Base-by-base conservation (phyloP, 2,797 vertebrate species). In the Philypnodon macrostomus region DNA sequence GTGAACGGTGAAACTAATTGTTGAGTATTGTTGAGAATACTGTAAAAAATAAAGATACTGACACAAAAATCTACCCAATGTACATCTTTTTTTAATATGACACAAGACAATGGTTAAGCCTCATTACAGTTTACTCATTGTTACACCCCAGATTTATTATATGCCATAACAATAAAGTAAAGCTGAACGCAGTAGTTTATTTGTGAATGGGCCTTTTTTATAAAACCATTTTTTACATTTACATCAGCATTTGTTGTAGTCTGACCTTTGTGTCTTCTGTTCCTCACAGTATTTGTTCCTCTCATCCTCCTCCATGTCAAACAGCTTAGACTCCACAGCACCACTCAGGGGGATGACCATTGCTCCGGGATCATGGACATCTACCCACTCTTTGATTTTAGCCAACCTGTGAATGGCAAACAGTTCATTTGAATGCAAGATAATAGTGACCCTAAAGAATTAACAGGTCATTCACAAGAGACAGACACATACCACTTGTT, bases 301-400 rank as follows among this genome's bases (percentile, higher is more conserved):
- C 90, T 98, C 96, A 75, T 98, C 95, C 72, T 94, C 93, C 65
- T 87, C 90, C 94, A 97, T 95, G 86, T 99, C 97, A 85, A 91
- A 89, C 77, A 97, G 89, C 77, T 94, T 97, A 70, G 87, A 90
- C 92, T 99, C 97, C 79, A 97, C 61, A 57, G 90, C 88, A 58
- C 97, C 97, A 84, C 97, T 98, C 85, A 99, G 86, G 48, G 97
- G 97, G 83, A 99, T 98, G 81, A 99, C 94, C 89, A 97, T 73
- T 44, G 97, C 90, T 11, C 95, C 93, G 24, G 95, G 94, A 88
- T 99, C 97, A 70, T 95, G 90, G 83, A 89, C 88, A 63, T 99
- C 95, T 77, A 99, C 93, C 97, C 97, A 98, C 89, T 99, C 96
- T 90, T 98, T 98, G 91, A 99, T 99, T 92, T 98, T 98, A 71